phyloP scores from a whole-genome alignment of 2,797 vertebrate species.

The Eurystomus glaucurus region DNA sequence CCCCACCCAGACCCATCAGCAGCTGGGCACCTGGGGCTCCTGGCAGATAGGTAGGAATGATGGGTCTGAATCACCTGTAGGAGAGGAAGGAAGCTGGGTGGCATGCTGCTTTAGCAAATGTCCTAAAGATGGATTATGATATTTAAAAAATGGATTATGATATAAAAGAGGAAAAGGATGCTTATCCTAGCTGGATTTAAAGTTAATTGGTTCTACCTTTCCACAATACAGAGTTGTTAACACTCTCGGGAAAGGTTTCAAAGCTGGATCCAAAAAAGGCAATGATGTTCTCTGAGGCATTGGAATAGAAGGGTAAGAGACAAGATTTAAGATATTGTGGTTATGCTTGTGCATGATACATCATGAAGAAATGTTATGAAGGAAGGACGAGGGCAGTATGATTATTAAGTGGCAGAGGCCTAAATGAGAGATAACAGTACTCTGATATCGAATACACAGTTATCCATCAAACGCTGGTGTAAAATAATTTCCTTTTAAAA shows the following conservation, averaged over 20 bases:
- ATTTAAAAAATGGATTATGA: background rate
- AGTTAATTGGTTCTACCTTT: background rate
- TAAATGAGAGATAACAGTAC: background rate
- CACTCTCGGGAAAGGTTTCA: background rate
- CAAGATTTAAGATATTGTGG: background rate
- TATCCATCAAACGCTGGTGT: background rate
- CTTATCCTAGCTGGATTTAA: background rate
- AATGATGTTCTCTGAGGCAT: background rate
- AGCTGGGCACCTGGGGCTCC: background rate
- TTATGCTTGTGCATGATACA: background rate
- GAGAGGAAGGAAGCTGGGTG: background rate
- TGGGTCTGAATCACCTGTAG: background rate
- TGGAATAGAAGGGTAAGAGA: background rate
- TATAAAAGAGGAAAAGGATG: background rate
- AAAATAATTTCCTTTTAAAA: background rate
- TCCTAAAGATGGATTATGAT: background rate
- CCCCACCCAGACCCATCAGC: background rate
- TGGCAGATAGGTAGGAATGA: background rate
- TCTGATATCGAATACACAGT: background rate
- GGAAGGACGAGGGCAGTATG: background rate
- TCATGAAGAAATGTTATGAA: background rate
- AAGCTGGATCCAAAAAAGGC: background rate
- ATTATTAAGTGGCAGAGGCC: background rate
- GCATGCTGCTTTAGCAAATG: background rate
- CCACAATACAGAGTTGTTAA: background rate